Evolutionary conservation across 1,140 invertebrate genomes (phyloP), one percentile per base, ranked within the genome.

Genomic region (Anastrepha ludens): DNA sequence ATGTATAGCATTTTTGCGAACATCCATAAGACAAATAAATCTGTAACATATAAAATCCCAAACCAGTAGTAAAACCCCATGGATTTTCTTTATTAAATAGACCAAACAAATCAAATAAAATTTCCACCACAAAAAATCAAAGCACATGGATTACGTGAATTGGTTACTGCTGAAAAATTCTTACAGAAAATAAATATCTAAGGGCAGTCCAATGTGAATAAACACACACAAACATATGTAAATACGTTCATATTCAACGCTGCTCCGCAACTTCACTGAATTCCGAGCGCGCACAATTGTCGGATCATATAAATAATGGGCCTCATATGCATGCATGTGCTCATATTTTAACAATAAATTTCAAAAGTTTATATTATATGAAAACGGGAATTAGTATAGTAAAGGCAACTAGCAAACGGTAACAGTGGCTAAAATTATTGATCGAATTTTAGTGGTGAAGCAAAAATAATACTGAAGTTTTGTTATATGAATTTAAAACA

Each of bases 31-130:
- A 55, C 6, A 55, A 55, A 55, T 8, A 55, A 0, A 55, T 8
- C 50, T 55, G 50, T 55, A 55, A 55, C 50, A 55, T 8, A 55
- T 7, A 55, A 55, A 55, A 55, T 8, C 50, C 6, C 50, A 55
- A 55, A 55, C 6, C 11, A 1, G 11, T 55, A 55, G 11, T 55
- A 55, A 55, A 55, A 8, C 50, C 50, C 50, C 6, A 55, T 11
- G 11, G 3, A 67, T 11, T 29, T 67, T 39, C 64, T 67, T 67
- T 41, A 15, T 41, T 11, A 29, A 41, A 67, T 67, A 11, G 20
- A 67, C 13, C 11, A 67, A 67, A 67, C 64, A 67, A 67, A 67
- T 67, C 64, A 41, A 67, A 67, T 67, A n/a, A 67, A 67, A 67
- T 41, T 41, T 67, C 39, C 64, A 41, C 64, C 64, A 11, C 64